Evolutionary conservation across 2,113 vertebrate genomes (phyloP).

Genomic region (Dipodomys spectabilis): DNA sequence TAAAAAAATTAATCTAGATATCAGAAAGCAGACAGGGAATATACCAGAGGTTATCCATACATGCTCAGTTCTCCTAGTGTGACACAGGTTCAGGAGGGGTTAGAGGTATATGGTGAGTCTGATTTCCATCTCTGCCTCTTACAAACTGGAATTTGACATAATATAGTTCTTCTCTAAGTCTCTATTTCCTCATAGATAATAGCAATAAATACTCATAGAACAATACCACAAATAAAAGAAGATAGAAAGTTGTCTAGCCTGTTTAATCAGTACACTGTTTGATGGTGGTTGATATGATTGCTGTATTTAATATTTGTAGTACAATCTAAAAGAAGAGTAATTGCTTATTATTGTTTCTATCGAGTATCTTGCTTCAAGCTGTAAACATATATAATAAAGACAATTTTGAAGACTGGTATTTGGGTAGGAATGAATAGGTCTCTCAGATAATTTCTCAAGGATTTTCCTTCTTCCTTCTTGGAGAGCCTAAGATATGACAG

Average conservation of each 20-base stretch:
- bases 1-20: constrained; percentile 2
- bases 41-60: not conserved
- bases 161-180: not conserved
- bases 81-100: not conserved
- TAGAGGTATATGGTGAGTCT: not conserved
- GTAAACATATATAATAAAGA: not conserved
- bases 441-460: not conserved
- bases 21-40: not conserved
- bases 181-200: constrained; percentile 6
- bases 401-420: not conserved
- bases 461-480: not conserved
- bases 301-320: not conserved
- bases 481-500: not conserved
- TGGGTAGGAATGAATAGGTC: not conserved
- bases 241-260: not conserved
- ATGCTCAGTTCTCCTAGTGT: not conserved
- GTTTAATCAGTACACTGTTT: not conserved
- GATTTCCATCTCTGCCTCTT: constrained; percentile 13
- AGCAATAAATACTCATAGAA: not conserved
- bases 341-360: not conserved
- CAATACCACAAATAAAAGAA: not conserved
- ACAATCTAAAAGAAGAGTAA: not conserved
- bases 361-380: not conserved
- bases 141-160: not conserved
- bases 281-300: not conserved